Evolutionary conservation across 2,888 invertebrate genomes (phyloP).

Genomic region (Nymphalis c-album): DNA sequence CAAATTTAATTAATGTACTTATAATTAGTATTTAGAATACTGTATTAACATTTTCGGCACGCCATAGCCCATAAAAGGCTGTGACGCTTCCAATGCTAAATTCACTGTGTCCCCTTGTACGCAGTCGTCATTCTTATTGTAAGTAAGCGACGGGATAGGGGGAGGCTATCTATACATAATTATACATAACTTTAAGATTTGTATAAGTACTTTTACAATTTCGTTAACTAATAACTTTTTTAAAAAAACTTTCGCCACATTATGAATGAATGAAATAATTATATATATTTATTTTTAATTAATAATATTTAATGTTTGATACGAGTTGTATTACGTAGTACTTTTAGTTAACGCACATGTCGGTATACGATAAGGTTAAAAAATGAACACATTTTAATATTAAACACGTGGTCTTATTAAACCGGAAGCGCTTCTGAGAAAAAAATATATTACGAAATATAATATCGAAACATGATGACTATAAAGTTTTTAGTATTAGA

Average conservation of each 20-base stretch:
- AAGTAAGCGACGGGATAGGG: slow-evolving; percentile 63
- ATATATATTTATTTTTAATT: not conserved
- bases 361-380: slow-evolving; percentile 19
- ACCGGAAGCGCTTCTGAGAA: not conserved
- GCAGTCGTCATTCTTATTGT: slow-evolving; percentile 60
- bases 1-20: too few species aligned
- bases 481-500: not conserved
- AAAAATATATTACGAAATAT: not conserved
- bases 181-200: not conserved
- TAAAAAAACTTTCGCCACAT: too few species aligned
- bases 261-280: too few species aligned
- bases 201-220: not conserved
- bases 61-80: slow-evolving; percentile 43
- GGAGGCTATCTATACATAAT: slow-evolving; percentile 42
- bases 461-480: not conserved
- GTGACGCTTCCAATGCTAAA: slow-evolving; percentile 65
- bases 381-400: slow-evolving; percentile 2
- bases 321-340: not conserved
- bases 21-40: not conserved
- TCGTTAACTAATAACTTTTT: too few species aligned
- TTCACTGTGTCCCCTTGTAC: slow-evolving; percentile 60
- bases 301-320: not conserved
- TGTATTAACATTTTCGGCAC: slow-evolving; percentile 68
- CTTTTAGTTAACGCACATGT: slow-evolving; percentile 11
- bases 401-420: slow-evolving; percentile 15